phyloP scores from a whole-genome alignment of 2,113 vertebrate genomes.

The Ammodytes marinus region DNA sequence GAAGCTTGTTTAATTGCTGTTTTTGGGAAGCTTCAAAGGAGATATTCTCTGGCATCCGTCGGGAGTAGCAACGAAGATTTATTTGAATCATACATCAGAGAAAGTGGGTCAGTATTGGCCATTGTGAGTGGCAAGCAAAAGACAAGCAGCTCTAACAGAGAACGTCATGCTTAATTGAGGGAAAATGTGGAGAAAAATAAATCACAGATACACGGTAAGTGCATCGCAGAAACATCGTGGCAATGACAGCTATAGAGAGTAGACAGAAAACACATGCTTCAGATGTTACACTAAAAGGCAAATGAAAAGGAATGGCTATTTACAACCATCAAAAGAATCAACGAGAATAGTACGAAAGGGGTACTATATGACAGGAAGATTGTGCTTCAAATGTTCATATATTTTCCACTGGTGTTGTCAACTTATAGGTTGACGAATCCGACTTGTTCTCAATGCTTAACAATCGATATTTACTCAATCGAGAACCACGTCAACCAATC shows the following conservation, averaged over 20 bases:
- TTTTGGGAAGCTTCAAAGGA: conserved; percentile 2
- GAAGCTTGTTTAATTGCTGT: neutral
- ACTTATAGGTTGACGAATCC: neutral
- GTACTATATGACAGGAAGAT: neutral
- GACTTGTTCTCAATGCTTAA: neutral
- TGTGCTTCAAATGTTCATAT: neutral
- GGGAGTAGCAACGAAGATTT: conserved; percentile 10
- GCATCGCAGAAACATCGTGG: neutral
- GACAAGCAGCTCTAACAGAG: conserved; percentile 2
- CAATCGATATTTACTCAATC: neutral
- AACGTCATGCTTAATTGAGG: neutral
- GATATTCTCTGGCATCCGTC: neutral
- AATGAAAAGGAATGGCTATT: neutral
- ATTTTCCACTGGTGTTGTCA: neutral
- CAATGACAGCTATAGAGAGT: neutral
- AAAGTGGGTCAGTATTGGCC: neutral
- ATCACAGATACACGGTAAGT: neutral
- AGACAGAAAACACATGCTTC: neutral
- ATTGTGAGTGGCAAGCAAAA: conserved; percentile 3
- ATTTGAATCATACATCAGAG: conserved; percentile 23
- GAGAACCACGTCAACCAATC: neutral
- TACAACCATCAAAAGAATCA: neutral
- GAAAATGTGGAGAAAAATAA: neutral
- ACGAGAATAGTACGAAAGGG: neutral
- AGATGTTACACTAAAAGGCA: neutral